Evolutionary conservation across 2,113 vertebrate genomes (phyloP).

Genomic region (Microcebus jonahi): DNA sequence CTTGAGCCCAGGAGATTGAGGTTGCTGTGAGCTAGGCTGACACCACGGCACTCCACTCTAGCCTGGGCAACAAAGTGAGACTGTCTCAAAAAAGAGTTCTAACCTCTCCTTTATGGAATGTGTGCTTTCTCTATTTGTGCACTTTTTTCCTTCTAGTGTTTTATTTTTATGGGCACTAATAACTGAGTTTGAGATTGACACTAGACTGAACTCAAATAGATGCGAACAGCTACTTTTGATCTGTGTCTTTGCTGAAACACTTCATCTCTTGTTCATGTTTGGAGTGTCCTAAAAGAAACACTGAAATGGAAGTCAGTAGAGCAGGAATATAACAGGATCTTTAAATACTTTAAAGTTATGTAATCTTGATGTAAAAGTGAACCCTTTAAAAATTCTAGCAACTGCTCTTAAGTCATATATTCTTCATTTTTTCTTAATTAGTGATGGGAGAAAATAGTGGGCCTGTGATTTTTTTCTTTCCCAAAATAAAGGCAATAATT

Average conservation of each 20-base stretch:
- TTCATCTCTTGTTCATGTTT: not conserved
- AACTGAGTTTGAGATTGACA: not conserved
- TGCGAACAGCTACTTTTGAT: not conserved
- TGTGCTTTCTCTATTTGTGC: not conserved
- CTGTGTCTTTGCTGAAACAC: not conserved
- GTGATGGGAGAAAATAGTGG: not conserved
- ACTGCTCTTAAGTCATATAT: not conserved
- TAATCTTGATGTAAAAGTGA: not conserved
- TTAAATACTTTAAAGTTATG: not conserved
- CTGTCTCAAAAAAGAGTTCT: too few species aligned
- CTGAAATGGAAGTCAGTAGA: not conserved
- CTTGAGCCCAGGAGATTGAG: too few species aligned
- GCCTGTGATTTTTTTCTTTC: not conserved
- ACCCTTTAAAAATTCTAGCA: not conserved
- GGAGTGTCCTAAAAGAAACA: not conserved
- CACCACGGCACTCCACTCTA: too few species aligned
- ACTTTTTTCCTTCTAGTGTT: not conserved
- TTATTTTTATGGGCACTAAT: slow-evolving; percentile 11
- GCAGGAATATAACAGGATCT: not conserved
- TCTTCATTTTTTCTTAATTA: not conserved
- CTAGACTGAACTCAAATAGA: not conserved
- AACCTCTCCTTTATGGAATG: not conserved
- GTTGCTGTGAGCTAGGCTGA: too few species aligned
- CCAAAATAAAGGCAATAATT: not conserved
- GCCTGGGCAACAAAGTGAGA: too few species aligned